Conservation (phyloP, 2,888 invertebrate species). For the Sesia bembeciformis region DNA sequence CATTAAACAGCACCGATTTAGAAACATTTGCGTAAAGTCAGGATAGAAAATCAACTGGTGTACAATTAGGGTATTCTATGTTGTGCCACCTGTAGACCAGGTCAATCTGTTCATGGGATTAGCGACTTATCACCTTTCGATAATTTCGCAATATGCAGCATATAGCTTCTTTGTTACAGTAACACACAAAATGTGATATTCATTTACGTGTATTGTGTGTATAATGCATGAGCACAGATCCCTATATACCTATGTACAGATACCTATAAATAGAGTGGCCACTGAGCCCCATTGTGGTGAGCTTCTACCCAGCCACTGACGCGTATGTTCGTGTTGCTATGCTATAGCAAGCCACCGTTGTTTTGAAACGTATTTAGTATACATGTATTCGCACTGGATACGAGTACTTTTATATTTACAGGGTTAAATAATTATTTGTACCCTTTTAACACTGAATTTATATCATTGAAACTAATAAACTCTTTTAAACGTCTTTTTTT, state of each 20-base stretch:
- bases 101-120: background rate
- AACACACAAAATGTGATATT: background rate
- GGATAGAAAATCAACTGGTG: too few relatives aligned
- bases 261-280: background rate
- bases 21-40: too few relatives aligned
- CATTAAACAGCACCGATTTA: too few relatives aligned
- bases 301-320: slow-evolving; percentile 9
- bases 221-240: background rate
- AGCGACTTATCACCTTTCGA: background rate
- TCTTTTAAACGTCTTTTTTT: too few relatives aligned
- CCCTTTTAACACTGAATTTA: too few relatives aligned
- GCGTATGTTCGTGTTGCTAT: slow-evolving; percentile 13
- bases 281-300: slow-evolving; percentile 15
- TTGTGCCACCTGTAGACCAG: background rate
- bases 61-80: too few relatives aligned
- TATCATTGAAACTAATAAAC: too few relatives aligned
- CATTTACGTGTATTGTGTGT: background rate
- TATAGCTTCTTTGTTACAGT: background rate
- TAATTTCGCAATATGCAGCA: background rate
- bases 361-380: too few relatives aligned
- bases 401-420: too few relatives aligned
- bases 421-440: too few relatives aligned
- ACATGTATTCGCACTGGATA: too few relatives aligned
- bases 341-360: slow-evolving; percentile 1
- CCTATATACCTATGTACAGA: background rate